phyloP scores from a whole-genome alignment of 53 echinoderm and acorn worm genomes.

The Hippasteria phrygiana region DNA sequence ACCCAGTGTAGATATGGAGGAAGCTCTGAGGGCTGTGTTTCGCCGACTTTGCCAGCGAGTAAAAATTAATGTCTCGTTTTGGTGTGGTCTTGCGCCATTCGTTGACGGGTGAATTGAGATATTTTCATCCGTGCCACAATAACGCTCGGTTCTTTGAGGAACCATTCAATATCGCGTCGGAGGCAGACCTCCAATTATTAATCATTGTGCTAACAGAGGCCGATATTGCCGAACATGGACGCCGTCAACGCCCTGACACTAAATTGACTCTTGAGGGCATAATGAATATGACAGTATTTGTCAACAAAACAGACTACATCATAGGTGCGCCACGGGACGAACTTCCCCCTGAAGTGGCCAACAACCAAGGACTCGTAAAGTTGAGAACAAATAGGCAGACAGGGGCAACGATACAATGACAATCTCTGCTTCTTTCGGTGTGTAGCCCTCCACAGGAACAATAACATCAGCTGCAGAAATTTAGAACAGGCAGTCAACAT shows the following conservation, averaged over 20 bases:
- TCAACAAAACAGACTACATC: constrained; percentile 39
- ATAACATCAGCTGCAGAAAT: not conserved
- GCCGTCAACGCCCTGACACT: constrained; percentile 46
- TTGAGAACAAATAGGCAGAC: constrained; percentile 16
- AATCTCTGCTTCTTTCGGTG: constrained; percentile 56
- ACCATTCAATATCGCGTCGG: too few relatives aligned
- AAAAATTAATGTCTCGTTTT: too few relatives aligned
- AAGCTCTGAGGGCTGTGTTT: too few relatives aligned
- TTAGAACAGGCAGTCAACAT: not conserved
- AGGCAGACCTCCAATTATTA: not conserved
- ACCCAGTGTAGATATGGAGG: too few relatives aligned
- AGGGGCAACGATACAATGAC: constrained; percentile 9
- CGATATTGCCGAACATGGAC: constrained; percentile 42
- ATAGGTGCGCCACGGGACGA: constrained; percentile 46
- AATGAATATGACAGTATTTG: constrained; percentile 50
- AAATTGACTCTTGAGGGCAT: constrained; percentile 57
- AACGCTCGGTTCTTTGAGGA: too few relatives aligned
- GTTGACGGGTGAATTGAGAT: too few relatives aligned
- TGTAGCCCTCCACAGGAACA: not conserved
- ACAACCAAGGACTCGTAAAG: constrained; percentile 11
- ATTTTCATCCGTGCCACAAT: too few relatives aligned
- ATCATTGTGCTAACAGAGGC: not conserved
- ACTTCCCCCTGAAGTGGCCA: constrained; percentile 46
- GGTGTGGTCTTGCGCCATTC: too few relatives aligned
- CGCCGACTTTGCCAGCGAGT: too few relatives aligned